Base-by-base conservation (phyloP, 2,888 invertebrate genomes). In the Papilio demoleus region DNA sequence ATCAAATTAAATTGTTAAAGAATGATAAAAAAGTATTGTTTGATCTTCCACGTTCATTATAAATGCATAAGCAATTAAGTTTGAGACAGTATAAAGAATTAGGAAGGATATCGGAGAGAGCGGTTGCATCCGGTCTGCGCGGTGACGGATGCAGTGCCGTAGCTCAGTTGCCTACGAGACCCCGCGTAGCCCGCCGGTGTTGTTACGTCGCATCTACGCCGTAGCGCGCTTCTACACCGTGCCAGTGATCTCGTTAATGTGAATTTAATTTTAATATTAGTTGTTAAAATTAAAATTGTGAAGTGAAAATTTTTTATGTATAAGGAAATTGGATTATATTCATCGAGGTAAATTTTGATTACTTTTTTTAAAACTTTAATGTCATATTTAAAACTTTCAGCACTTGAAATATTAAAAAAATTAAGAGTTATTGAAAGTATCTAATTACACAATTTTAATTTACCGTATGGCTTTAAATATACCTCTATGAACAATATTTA, bases 111-210 rank as follows among this genome's bases (percentile, higher is more conserved):
- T 75, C 70, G 71, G 65, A 45, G 65, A 68, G 60, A 61, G 70
- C 65, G 73, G 61, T 78, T 84, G 85, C 82, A 84, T 76, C 74
- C 68, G 69, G 60, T 67, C 67, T 70, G 59, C 65, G 53, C 69
- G 69, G 58, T 77, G 75, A 76, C 73, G 79, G 75, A 73, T 81
- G 85, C 83, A 81, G 77, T 75, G 72, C 73, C 64, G 74, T 68
- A 70, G 77, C 79, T 83, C 85, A 88, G 88, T 88, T 75, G 81
- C 75, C 79, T 81, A 77, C 83, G 81, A 80, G 83, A 79, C 70
- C 73, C 77, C 81, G 76, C 70, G 72, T 74, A 77, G 82, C 67
- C 72, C 79, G 79, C 80, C 66, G 67, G 68, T 70, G 70, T 70
- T 27, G 34, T 19, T 63, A 69, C 71, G 71, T 36, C 60, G 27